Conservation (phyloP, 1,140 invertebrate species). For the Cryptotermes secundus region DNA sequence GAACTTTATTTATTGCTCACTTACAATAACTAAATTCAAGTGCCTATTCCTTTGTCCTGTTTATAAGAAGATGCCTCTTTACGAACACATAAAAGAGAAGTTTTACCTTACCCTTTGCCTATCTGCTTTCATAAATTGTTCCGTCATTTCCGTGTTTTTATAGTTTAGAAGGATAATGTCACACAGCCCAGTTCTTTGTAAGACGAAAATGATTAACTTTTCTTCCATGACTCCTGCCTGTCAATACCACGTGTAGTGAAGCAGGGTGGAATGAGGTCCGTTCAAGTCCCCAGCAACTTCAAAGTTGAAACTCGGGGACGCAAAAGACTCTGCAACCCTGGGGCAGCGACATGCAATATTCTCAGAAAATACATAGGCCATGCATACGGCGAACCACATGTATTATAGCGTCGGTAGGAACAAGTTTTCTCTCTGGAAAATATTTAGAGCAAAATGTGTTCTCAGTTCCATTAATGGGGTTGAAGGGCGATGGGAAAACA, state of each 20-base stretch:
- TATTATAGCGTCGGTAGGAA: background rate
- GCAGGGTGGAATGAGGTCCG: background rate
- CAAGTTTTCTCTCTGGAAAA: no score
- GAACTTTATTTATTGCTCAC: no score
- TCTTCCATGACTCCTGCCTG: background rate
- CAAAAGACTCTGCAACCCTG: background rate
- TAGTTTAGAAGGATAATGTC: background rate
- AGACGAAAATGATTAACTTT: slow-evolving; percentile 18
- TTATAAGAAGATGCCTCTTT: background rate
- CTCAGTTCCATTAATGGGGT: background rate
- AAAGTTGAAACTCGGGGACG: background rate
- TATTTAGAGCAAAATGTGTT: no score
- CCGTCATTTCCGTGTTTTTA: background rate
- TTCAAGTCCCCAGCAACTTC: slow-evolving; percentile 13
- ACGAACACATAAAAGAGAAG: background rate
- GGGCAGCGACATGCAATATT: slow-evolving; percentile 18
- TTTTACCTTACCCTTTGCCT: background rate
- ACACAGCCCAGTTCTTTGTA: background rate
- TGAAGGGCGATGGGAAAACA: background rate
- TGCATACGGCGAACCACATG: background rate
- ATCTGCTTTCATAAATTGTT: background rate
- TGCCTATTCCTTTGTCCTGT: background rate
- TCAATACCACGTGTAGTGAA: slow-evolving; percentile 10
- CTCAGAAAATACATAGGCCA: background rate
- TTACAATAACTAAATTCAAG: no score